Base-by-base conservation (phyloP, 2,113 vertebrate species). In the Stegastes partitus region DNA sequence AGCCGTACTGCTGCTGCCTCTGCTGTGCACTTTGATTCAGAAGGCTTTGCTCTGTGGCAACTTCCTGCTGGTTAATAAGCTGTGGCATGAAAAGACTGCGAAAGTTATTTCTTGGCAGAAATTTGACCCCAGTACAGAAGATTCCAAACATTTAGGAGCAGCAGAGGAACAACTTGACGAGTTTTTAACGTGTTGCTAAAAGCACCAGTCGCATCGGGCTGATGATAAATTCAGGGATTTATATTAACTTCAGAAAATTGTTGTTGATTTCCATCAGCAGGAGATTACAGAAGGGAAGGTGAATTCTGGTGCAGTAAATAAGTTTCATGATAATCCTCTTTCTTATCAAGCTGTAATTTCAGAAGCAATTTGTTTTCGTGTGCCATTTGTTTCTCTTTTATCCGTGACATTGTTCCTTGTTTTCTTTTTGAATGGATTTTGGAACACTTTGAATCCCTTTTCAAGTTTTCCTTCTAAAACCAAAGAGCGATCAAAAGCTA, bases 21-120 rank as follows among this genome's bases (percentile, higher is more conserved):
- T 61, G 54, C 64, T 79, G 16, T 42, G n/a, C 34, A 18, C 25
- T 72, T 22, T 65, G 51, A 71, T 68, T 74, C 61, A 44, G 22
- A 81, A 68, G 23, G 57, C 22, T 64, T 70, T 23, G 23, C 14
- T 69, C 26, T 61, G 39, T 25, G 11, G 57, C 59, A 64, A 42
- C 42, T 12, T 57, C 65, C 50, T 34, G 61, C 78, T 71, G 62
- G 3, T 65, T 72, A 64, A 26, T 65, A 84, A 75, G 68, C 8
- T 70, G 37, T 0, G 3, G 53, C 45, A 51, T 44, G 42, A 39
- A 69, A 68, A 47, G 11, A 56, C 49, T 25, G 25, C n/a, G 2
- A 14, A 37, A 0, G 10, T 0, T 1, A 42, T 54, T 65, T 77
- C 1, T 68, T 58, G 64, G 67, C 53, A 54, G 19, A 62, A 54